A percentile compares a stretch with the other conserved stretches of the same genome.
phyloP scores from a whole-genome alignment of 1,140 invertebrate genomes.

The Octopus bimaculoides region DNA sequence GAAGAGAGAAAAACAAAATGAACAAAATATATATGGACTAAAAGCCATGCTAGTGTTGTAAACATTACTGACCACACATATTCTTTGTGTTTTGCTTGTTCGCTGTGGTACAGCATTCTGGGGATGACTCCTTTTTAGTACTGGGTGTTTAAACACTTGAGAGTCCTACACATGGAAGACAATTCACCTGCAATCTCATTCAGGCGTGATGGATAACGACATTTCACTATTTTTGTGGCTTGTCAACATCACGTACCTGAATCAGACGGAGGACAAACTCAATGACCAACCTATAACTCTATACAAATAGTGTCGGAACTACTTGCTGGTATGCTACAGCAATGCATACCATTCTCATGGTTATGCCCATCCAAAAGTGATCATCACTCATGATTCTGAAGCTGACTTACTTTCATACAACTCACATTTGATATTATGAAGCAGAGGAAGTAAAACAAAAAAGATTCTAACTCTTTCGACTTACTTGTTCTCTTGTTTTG shows the following conservation, averaged over 20 bases:
- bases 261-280: too few species aligned
- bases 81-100: background rate
- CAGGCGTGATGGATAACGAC: too few species aligned
- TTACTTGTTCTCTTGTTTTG: constrained; percentile 47
- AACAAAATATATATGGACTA: background rate
- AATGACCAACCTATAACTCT: too few species aligned
- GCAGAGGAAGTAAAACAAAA: constrained; percentile 13
- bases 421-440: constrained; percentile 2
- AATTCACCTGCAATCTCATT: too few species aligned
- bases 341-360: too few species aligned
- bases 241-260: too few species aligned
- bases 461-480: constrained; percentile 15
- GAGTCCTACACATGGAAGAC: too few species aligned
- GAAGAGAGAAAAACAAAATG: constrained; percentile 12
- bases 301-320: too few species aligned
- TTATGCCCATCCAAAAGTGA: background rate
- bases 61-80: background rate
- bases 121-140: background rate
- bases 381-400: background rate
- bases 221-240: too few species aligned
- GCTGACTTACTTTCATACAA: background rate
- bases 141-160: too few species aligned
- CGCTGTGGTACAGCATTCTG: background rate
- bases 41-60: background rate
- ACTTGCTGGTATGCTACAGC: too few species aligned